A percentile compares a stretch with the other conserved stretches of the same genome.
Conservation (phyloP, 2,113 vertebrate species). For the Passer montanus region DNA sequence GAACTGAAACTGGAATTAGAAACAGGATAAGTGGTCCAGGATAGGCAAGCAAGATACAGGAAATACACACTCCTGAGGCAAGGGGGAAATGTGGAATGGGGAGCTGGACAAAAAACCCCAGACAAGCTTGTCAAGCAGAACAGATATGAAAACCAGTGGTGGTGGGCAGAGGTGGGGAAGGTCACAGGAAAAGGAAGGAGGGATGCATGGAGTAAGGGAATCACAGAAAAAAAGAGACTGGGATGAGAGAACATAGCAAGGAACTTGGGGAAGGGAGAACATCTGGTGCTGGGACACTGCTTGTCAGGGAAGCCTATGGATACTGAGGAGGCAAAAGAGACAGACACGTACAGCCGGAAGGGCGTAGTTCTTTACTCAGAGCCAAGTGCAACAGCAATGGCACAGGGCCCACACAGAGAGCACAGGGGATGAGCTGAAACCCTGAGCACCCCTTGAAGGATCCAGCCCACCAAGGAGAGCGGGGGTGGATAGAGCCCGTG, state of each 20-base stretch:
- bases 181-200: neutral
- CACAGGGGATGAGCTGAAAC: neutral
- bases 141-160: neutral
- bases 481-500: neutral
- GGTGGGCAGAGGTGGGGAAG: neutral
- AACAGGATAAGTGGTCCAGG: neutral
- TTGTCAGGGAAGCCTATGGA: accelerated
- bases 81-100: neutral
- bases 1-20: neutral
- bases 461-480: neutral
- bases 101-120: neutral
- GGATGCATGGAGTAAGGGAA: neutral
- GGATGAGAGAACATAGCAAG: accelerated
- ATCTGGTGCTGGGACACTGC: neutral
- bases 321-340: neutral
- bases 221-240: neutral
- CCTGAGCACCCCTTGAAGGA: neutral
- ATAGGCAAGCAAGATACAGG: neutral
- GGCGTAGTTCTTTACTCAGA: neutral
- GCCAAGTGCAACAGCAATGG: neutral
- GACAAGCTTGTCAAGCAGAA: neutral
- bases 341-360: neutral
- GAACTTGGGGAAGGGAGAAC: neutral
- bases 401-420: neutral
- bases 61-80: neutral